A percentile compares a stretch with the other conserved stretches of the same genome.
Evolutionary conservation across 1,140 invertebrate species (phyloP).

Genomic region (Heterodera schachtii): DNA sequence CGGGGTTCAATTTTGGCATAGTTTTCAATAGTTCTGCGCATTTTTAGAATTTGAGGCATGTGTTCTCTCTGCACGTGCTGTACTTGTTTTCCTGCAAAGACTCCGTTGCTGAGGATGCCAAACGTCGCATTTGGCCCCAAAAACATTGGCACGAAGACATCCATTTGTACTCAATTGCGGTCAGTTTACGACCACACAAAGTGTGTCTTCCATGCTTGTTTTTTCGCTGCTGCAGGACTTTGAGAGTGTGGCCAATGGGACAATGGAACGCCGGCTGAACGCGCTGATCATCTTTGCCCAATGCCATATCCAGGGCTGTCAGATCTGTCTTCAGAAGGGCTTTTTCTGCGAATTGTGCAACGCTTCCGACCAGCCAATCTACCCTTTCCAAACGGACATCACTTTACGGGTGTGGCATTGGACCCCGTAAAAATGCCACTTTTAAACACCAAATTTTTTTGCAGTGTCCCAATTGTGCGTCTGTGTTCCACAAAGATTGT

Average conservation of each 20-base stretch:
- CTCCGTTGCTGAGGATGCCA: conserved; percentile 66
- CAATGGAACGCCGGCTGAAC: conserved; percentile 61
- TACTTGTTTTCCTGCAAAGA: conserved; percentile 68
- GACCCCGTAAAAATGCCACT: no score
- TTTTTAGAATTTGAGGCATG: conserved; percentile 62
- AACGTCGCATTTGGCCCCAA: conserved; percentile 66
- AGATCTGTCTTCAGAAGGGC: conserved; percentile 67
- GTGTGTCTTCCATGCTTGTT: conserved; percentile 8
- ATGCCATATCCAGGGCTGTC: conserved; percentile 66
- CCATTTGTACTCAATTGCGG: conserved; percentile 66
- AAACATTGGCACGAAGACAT: conserved; percentile 67
- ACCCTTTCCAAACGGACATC: conserved; percentile 67
- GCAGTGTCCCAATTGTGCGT: conserved; percentile 44
- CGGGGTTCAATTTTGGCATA: no score
- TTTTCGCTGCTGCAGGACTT: conserved; percentile 40
- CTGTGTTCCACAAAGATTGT: conserved; percentile 44
- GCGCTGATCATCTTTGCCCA: conserved; percentile 66
- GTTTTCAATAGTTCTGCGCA: neutral
- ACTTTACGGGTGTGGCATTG: conserved; percentile 62
- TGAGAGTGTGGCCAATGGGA: conserved; percentile 56
- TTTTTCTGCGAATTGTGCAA: conserved; percentile 68
- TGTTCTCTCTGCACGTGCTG: conserved; percentile 65
- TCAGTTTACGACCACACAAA: conserved; percentile 36
- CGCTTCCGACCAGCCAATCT: conserved; percentile 66
- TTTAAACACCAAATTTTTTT: neutral